phyloP scores from a whole-genome alignment of 2,888 invertebrate genomes.

The Ophion slaviceki region DNA sequence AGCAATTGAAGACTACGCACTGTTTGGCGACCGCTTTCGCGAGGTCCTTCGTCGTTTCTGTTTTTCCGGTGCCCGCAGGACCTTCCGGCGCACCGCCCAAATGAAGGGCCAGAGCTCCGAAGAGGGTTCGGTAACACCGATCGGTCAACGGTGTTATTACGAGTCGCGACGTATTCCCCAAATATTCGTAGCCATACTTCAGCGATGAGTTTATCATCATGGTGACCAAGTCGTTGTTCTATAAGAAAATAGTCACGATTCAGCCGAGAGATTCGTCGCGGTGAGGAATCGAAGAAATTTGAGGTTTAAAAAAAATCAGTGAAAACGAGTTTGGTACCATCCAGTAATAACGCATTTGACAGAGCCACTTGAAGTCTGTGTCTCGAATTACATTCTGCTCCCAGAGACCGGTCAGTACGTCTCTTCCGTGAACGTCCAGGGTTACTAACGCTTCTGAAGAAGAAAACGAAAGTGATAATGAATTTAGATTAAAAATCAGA shows the following conservation, averaged over 20 bases:
- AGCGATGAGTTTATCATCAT: conserved; percentile 87
- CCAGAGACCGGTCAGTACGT: conserved; percentile 90
- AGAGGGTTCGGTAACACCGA: conserved; percentile 90
- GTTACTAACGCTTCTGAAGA: conserved; percentile 92
- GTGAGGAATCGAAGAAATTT: neutral
- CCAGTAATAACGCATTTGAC: conserved; percentile 95
- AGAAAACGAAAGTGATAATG: neutral
- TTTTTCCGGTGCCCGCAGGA: conserved; percentile 86
- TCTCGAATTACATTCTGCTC: conserved; percentile 87
- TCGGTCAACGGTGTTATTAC: conserved; percentile 98
- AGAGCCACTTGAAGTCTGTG: conserved; percentile 96
- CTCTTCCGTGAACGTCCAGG: conserved; percentile 96
- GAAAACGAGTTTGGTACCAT: conserved; percentile 84
- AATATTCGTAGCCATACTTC: conserved; percentile 92
- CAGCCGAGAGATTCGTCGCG: too few relatives aligned
- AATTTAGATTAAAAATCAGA: conserved; percentile 57
- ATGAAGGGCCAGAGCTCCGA: conserved; percentile 87
- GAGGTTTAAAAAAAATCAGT: conserved; percentile 1
- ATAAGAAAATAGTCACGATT: conserved; percentile 30
- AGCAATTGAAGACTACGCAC: conserved; percentile 89
- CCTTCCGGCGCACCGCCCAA: conserved; percentile 85
- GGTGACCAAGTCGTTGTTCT: conserved; percentile 84
- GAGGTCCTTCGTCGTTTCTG: conserved; percentile 87
- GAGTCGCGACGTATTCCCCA: conserved; percentile 94
- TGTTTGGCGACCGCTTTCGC: conserved; percentile 89